phyloP scores from a whole-genome alignment of 2,888 invertebrate genomes.

The Eupithecia centaureata region DNA sequence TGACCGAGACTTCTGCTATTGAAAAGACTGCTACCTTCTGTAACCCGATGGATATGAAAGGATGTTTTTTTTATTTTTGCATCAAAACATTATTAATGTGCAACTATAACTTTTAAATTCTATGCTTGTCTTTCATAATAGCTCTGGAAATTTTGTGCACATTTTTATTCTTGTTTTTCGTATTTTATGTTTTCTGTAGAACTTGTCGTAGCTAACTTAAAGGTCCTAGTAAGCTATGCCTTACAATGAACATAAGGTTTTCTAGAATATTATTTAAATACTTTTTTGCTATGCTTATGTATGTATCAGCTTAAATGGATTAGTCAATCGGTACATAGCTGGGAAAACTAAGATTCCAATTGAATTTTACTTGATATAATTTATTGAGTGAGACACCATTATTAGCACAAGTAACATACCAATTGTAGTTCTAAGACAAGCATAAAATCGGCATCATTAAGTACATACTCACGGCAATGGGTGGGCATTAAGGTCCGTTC shows the following conservation, averaged over 20 bases:
- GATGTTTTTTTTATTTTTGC: constrained; percentile 49
- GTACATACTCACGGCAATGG: constrained; percentile 36
- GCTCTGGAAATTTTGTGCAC: background rate
- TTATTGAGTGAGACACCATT: background rate
- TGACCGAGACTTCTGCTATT: constrained; percentile 60
- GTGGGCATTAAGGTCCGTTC: constrained; percentile 48
- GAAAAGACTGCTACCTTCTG: constrained; percentile 38
- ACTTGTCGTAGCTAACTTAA: background rate
- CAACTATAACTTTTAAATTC: constrained; percentile 35
- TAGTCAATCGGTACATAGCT: too few relatives aligned
- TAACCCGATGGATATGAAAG: constrained; percentile 42
- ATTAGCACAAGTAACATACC: background rate
- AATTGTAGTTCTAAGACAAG: constrained; percentile 49
- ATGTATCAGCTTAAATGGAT: too few relatives aligned
- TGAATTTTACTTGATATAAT: too few relatives aligned
- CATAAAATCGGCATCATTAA: constrained; percentile 60
- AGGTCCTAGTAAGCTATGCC: background rate
- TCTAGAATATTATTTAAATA: background rate
- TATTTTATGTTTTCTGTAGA: background rate
- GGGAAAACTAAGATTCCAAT: background rate
- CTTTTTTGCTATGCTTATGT: too few relatives aligned
- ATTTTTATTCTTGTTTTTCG: background rate
- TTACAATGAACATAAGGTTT: background rate
- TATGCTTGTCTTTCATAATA: background rate
- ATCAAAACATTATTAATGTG: constrained; percentile 30